Base-by-base conservation (phyloP, 2,113 vertebrate species). In the Pleuronectes platessa region DNA sequence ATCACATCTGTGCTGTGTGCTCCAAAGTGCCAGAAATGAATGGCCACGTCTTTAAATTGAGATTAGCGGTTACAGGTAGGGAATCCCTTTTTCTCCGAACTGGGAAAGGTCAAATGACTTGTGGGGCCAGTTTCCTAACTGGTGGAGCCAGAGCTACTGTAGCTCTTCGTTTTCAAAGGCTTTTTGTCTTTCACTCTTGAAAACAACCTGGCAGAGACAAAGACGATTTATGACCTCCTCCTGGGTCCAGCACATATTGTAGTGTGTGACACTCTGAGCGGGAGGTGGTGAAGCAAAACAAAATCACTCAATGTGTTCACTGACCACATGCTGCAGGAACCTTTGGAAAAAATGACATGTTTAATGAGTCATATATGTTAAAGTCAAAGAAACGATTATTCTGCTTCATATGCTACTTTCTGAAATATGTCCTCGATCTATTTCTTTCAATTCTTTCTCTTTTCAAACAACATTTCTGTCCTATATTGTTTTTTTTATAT, bases 1-100 rank as follows among this genome's bases (percentile, higher is more conserved):
- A 63, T 79, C 70, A 55, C 80, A 90, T 90, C 70, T 89, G 73
- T 40, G 23, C 40, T 47, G 14, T 51, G 40, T n/a, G 42, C 60
- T 76, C 45, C 17, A 24, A 53, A 68, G 35, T 2, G n/a, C 14
- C 21, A 7, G 8, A 61, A 73, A 88, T 85, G 37, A 81, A 82
- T 77, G 64, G 60, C 61, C 58, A n/a, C 54, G 31, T 73, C 37
- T 58, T 74, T 78, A 37, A 76, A 12, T n/a, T 60, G 56, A 69
- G 31, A 54, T 81, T 81, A 71, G 71, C 8, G 62, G 58, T 76
- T 67, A 51, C 66, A 69, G 66, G 51, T 71, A 71, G 20, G 2
- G 54, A 67, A 68, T 78, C n/a, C 2, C 2, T 61, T 79, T 84
- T 86, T 86, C 71, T 78, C 53, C 26, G 68, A 83, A 83, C 21